A percentile compares a stretch with the other conserved stretches of the same genome.
These are phyloP conservation scores for Alaudala cheleensis DNA, from an alignment of 2,113 vertebrate genomes.

Conservation along the genomic window DNA sequence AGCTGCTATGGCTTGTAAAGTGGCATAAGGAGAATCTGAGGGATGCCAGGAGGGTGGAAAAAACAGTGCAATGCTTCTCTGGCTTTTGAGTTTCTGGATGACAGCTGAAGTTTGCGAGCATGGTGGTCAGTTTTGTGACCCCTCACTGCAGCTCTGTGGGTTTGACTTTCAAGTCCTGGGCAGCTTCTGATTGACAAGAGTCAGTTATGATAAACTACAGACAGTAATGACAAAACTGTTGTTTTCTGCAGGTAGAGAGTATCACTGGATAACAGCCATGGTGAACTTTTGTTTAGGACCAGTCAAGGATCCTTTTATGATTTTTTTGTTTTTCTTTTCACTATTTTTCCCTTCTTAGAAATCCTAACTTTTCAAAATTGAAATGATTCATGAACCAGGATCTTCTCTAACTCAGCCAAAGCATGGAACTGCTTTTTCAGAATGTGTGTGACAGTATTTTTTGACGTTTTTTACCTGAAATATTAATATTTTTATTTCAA, in stretches of 20 bases:
- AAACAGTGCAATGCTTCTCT: background rate
- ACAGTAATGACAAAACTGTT: background rate
- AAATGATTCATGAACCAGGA: background rate
- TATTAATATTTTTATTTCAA: background rate
- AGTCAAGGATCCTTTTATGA: background rate
- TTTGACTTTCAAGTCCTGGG: background rate
- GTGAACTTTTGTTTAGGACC: background rate
- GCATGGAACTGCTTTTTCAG: background rate
- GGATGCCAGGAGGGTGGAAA: background rate
- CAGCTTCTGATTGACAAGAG: background rate
- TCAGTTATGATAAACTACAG: background rate
- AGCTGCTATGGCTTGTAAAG: background rate
- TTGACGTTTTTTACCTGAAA: background rate
- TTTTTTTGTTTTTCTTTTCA: background rate
- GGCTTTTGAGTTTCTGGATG: background rate
- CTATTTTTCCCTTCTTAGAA: background rate
- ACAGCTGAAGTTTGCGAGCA: background rate
- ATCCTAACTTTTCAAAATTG: background rate
- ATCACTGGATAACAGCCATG: background rate
- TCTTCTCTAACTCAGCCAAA: background rate
- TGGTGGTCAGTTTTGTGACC: background rate
- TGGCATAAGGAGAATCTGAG: background rate
- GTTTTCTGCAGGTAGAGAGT: background rate
- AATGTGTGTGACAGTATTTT: background rate
- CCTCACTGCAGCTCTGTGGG: background rate